Conservation (phyloP, 2,113 vertebrate species). For the Neodontobutis hainanensis region DNA sequence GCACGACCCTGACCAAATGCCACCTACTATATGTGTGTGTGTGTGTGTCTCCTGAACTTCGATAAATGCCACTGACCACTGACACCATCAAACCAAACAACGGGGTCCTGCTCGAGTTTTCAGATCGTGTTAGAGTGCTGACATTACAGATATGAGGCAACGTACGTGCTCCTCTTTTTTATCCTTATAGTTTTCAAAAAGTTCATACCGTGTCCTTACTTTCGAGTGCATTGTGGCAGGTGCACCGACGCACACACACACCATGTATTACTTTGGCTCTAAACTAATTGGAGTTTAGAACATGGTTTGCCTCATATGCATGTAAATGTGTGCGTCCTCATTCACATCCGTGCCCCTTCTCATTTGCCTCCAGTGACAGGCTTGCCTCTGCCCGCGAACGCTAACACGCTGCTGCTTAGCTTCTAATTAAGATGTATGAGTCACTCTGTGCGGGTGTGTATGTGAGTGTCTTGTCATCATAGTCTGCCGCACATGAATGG, state of each 20-base stretch:
- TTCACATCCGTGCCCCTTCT: constrained; percentile 13
- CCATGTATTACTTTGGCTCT: constrained; percentile 23
- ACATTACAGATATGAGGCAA: constrained; percentile 13
- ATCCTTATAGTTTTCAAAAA: constrained; percentile 2
- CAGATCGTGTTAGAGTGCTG: constrained; percentile 40
- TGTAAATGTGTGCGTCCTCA: constrained; percentile 8
- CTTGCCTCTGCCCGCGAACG: constrained; percentile 56
- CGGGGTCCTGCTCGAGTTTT: constrained; percentile 48
- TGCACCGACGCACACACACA: constrained; percentile 15
- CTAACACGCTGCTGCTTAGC: constrained; percentile 66
- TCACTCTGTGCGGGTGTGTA: constrained; percentile 54
- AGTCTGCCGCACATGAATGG: constrained; percentile 63
- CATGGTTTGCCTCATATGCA: constrained; percentile 24
- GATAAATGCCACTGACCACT: constrained; percentile 72
- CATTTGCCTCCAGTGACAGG: constrained; percentile 65
- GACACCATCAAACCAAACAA: constrained; percentile 62
- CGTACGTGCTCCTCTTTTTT: constrained; percentile 5
- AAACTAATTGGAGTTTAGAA: constrained; percentile 55
- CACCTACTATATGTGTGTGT: constrained; percentile 48
- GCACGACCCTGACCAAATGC: constrained; percentile 58
- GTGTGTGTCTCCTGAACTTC: constrained; percentile 45
- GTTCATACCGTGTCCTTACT: constrained; percentile 13
- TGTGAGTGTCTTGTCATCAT: constrained; percentile 40
- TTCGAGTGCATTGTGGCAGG: background rate
- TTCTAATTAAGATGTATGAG: constrained; percentile 81